These are phyloP conservation scores for Potamarius usumacintae DNA, from an alignment of 2,113 vertebrate species.

Conservation along the genomic window DNA sequence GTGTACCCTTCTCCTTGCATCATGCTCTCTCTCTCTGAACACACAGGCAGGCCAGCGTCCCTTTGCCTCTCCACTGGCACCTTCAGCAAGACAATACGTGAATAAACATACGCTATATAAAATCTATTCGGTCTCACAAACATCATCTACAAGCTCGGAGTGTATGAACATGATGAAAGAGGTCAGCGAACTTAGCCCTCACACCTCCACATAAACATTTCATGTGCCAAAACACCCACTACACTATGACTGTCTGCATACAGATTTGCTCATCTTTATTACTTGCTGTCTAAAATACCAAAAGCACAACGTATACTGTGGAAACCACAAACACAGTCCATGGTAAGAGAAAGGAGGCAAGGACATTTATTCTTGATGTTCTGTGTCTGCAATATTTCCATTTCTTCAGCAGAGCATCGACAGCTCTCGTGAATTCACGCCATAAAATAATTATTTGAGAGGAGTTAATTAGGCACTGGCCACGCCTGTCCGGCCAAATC, in stretches of 20 bases:
- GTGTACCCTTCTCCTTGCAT: conserved; percentile 63
- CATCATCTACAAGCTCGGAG: conserved; percentile 25
- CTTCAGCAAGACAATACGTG: conserved; percentile 68
- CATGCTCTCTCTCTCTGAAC: conserved; percentile 67
- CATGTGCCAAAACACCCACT: conserved; percentile 27
- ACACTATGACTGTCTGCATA: not conserved
- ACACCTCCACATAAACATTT: conserved; percentile 7
- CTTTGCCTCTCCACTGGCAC: conserved; percentile 63
- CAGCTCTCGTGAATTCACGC: not conserved
- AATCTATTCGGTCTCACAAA: conserved; percentile 47
- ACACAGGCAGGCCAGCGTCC: conserved; percentile 60
- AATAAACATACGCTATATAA: conserved; percentile 5
- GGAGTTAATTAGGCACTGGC: conserved; percentile 31
- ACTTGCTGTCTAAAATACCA: conserved; percentile 2
- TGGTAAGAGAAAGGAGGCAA: not conserved
- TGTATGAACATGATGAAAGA: conserved; percentile 25
- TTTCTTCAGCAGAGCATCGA: not conserved
- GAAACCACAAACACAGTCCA: not conserved
- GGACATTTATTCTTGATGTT: not conserved
- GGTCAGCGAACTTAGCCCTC: conserved; percentile 18
- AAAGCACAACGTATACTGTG: not conserved
- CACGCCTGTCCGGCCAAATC: conserved; percentile 16
- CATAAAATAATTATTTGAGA: conserved; percentile 13
- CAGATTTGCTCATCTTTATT: conserved; percentile 20
- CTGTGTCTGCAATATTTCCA: not conserved